Conservation (phyloP, 2,888 invertebrate genomes). For the Tillus elongatus region DNA sequence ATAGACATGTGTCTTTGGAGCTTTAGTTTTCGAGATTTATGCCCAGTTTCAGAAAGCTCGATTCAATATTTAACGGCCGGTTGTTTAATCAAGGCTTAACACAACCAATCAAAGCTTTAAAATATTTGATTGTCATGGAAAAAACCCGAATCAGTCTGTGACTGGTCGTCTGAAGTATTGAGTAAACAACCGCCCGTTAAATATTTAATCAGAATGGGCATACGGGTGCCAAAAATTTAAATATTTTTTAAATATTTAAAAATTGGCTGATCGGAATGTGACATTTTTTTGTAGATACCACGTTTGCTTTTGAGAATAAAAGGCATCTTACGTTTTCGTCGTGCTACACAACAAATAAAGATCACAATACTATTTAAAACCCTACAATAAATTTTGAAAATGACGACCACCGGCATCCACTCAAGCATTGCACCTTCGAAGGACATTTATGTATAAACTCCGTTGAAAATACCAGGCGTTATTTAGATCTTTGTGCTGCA, state of each 20-base stretch:
- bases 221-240: neutral
- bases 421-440: conserved; percentile 2
- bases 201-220: too few relatives aligned
- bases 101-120: too few relatives aligned
- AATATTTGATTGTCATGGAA: too few relatives aligned
- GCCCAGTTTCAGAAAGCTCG: too few relatives aligned
- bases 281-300: neutral
- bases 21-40: too few relatives aligned
- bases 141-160: too few relatives aligned
- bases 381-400: conserved; percentile 1
- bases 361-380: neutral
- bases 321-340: conserved; percentile 1
- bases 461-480: conserved; percentile 3
- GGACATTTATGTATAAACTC: conserved; percentile 2
- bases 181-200: too few relatives aligned
- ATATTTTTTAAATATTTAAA: conserved; percentile 2
- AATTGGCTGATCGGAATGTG: conserved; percentile 2
- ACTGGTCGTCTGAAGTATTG: too few relatives aligned
- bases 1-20: too few relatives aligned
- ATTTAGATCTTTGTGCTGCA: conserved; percentile 3
- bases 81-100: too few relatives aligned
- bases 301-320: neutral
- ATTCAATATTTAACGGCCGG: too few relatives aligned
- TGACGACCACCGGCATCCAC: neutral
- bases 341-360: neutral